phyloP scores from a whole-genome alignment of 1,140 invertebrate species.

The Pogonomyrmex barbatus region DNA sequence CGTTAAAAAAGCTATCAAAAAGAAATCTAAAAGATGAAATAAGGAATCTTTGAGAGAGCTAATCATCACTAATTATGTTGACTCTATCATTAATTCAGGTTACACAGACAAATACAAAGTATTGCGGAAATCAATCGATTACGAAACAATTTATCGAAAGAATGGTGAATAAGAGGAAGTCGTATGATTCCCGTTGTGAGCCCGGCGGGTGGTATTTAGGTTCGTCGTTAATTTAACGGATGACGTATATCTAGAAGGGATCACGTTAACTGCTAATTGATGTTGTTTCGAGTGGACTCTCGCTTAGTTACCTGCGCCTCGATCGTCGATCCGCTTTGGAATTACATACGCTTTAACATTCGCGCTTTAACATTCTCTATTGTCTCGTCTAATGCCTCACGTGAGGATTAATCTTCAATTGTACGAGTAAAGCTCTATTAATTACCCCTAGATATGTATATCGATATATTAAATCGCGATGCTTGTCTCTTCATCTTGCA shows the following conservation, averaged over 20 bases:
- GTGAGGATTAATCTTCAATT: slow-evolving; percentile 8
- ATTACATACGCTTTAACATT: slow-evolving; percentile 9
- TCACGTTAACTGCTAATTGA: slow-evolving; percentile 30
- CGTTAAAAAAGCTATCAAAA: neutral
- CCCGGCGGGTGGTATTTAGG: neutral
- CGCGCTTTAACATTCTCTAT: neutral
- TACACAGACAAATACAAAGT: neutral
- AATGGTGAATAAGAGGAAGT: slow-evolving; percentile 20
- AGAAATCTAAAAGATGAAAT: neutral
- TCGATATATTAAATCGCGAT: neutral
- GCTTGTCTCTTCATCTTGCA: neutral
- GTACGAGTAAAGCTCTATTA: neutral
- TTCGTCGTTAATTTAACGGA: slow-evolving; percentile 37
- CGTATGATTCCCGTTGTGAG: neutral
- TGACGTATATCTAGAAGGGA: neutral
- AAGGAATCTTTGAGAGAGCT: neutral
- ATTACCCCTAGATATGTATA: neutral
- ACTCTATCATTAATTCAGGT: neutral
- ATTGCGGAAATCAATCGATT: slow-evolving; percentile 27
- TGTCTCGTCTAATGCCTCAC: neutral
- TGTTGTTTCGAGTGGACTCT: neutral
- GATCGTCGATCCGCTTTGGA: neutral
- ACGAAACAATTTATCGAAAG: neutral
- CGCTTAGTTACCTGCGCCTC: neutral
- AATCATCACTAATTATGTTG: neutral